Conservation (phyloP, 2,888 invertebrate genomes). For the Netelia virgata region DNA sequence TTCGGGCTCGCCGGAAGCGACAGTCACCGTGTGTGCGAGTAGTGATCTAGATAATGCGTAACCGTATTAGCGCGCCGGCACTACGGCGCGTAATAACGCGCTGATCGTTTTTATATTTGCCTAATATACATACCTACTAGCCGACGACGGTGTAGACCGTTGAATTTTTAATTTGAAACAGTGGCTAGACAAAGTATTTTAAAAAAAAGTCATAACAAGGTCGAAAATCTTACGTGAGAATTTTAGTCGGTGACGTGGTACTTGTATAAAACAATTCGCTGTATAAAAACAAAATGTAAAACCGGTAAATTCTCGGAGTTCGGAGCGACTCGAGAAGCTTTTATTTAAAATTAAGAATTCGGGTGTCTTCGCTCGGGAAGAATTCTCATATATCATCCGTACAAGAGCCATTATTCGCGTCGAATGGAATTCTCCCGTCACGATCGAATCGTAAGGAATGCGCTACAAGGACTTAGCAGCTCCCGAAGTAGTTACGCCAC, state of each 20-base stretch:
- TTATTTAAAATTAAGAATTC: no score
- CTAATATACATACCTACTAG: constrained; percentile 9
- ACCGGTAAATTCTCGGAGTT: no score
- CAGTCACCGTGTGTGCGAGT: constrained; percentile 73
- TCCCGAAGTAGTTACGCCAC: constrained; percentile 55
- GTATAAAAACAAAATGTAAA: no score
- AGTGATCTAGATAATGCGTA: constrained; percentile 83
- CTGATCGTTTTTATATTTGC: constrained; percentile 34
- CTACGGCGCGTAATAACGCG: constrained; percentile 30
- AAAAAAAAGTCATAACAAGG: no score
- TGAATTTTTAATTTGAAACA: no score
- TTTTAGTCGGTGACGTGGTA: no score
- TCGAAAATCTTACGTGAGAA: no score
- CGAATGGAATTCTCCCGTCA: constrained; percentile 58
- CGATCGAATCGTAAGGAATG: constrained; percentile 60
- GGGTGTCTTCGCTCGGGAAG: not conserved
- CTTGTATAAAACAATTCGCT: no score
- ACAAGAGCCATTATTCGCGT: constrained; percentile 46
- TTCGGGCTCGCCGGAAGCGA: constrained; percentile 62
- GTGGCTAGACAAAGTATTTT: no score
- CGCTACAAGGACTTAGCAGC: constrained; percentile 48
- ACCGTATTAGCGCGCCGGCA: constrained; percentile 78
- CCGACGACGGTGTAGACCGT: constrained; percentile 20
- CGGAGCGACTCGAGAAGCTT: no score
- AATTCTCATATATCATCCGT: constrained; percentile 11